Base-by-base conservation (phyloP, 2,113 vertebrate species). In the Chauna torquata region DNA sequence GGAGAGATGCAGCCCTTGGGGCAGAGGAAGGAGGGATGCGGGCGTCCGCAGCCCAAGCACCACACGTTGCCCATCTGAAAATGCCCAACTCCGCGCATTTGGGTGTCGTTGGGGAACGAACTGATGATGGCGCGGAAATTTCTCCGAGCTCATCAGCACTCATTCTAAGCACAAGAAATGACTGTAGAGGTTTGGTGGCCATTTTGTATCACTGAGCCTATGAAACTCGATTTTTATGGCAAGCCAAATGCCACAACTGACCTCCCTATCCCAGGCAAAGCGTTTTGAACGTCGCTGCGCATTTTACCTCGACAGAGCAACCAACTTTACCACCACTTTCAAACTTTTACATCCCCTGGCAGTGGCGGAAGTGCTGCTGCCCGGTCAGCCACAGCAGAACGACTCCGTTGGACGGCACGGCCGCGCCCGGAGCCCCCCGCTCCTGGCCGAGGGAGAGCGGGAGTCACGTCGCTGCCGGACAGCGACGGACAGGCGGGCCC, bases 91-190 rank as follows among this genome's bases (percentile, higher is more conserved):
- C 2, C 2, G 6, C 44, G 13, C 1, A 34, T 24, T 54, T 38
- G 36, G 36, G 6, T 3, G 4, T 57, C 52, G 34, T 71, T 83
- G 61, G 72, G 42, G 47, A 36, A 44, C 42, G 27, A 70, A 27
- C 42, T 77, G 57, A 34, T 45, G 50, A 19, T 45, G 40, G n/a
- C 1, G 2, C 6, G 49, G 61, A 74, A 45, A 22, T 36, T 15
- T 40, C 18, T 82, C 1, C 17, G 1, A 2, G 23, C 4, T 59
- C 9, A 8, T 2, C 50, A 1, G 30, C 19, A 17, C 7, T 72
- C 6, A 3, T 44, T 85, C 85, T 64, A 54, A 62, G 16, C 24
- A 34, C 17, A 24, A 3, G 1, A 47, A 68, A 38, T 14, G 12
- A 16, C 19, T 62, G 5, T 42, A 24, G 18, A 42, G 36, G 17